phyloP scores from a whole-genome alignment of 2,888 invertebrate species.

The Ormyrus pomaceus region DNA sequence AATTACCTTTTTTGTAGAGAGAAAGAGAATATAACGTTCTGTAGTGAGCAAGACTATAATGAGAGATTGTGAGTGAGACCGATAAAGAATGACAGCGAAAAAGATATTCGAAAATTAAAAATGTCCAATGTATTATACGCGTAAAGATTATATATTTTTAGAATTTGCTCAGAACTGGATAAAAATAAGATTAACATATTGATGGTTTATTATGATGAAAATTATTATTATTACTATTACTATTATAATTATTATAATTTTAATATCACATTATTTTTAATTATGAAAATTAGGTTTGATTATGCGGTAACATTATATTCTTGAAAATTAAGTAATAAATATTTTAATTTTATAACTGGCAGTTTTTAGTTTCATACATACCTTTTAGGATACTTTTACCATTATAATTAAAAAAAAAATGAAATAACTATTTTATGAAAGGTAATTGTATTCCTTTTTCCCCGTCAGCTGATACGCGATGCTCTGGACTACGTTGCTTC shows the following conservation, averaged over 20 bases:
- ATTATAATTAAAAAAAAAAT: no score
- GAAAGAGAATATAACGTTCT: background rate
- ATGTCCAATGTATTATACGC: constrained; percentile 64
- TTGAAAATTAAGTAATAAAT: constrained; percentile 67
- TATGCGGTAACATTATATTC: constrained; percentile 64
- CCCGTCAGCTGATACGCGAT: no score
- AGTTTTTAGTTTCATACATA: background rate
- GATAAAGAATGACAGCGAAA: background rate
- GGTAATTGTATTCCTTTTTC: no score
- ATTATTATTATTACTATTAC: constrained; percentile 37
- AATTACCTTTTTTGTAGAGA: constrained; percentile 46
- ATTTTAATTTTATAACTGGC: constrained; percentile 64
- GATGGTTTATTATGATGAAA: constrained; percentile 56
- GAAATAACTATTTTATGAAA: no score
- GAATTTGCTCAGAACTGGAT: constrained; percentile 70
- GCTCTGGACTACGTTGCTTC: no score
- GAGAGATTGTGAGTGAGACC: background rate
- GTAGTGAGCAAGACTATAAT: no score
- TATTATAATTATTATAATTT: constrained; percentile 56
- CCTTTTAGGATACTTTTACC: no score
- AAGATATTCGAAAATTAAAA: constrained; percentile 27
- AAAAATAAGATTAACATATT: constrained; percentile 65
- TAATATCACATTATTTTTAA: constrained; percentile 57
- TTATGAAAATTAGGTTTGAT: constrained; percentile 59
- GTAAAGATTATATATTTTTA: constrained; percentile 61